Percentiles rank a stretch among this genome's conserved stretches.
These are phyloP conservation scores for Crambe crambe DNA, from an alignment of 37 sponge, comb jelly and placozoan species.

Conservation along the genomic window DNA sequence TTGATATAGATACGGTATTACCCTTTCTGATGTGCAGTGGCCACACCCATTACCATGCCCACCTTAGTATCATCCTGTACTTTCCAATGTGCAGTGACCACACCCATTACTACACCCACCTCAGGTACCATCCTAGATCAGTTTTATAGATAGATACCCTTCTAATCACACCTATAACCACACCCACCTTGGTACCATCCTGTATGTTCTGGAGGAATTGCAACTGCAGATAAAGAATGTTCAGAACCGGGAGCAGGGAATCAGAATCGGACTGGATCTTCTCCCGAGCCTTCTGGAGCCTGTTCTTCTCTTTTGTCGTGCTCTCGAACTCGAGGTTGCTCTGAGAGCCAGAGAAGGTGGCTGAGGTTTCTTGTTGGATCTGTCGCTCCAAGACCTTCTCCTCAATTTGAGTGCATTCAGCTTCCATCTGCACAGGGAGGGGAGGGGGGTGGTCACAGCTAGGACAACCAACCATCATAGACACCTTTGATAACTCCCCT, in stretches of 20 bases:
- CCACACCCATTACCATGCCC: neutral
- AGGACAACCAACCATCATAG: conserved; percentile 5
- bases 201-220: conserved; percentile 45
- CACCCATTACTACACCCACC: neutral
- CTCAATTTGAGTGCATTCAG: conserved; percentile 25
- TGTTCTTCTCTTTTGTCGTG: conserved; percentile 1
- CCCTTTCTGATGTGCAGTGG: no score
- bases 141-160: no score
- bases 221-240: conserved; percentile 24
- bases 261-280: conserved; percentile 2
- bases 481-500: no score
- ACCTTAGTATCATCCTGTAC: neutral
- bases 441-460: no score
- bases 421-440: no score
- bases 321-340: neutral
- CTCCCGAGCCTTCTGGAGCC: conserved; percentile 13
- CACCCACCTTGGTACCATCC: conserved; percentile 23
- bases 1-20: no score
- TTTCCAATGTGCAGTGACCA: no score
- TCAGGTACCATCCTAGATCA: no score
- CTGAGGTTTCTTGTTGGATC: conserved; percentile 18
- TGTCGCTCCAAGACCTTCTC: conserved; percentile 30
- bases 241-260: conserved; percentile 14
- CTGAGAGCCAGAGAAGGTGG: conserved; percentile 4
- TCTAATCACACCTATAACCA: neutral